phyloP scores from a whole-genome alignment of 2,113 vertebrate species.

The Lynx canadensis region DNA sequence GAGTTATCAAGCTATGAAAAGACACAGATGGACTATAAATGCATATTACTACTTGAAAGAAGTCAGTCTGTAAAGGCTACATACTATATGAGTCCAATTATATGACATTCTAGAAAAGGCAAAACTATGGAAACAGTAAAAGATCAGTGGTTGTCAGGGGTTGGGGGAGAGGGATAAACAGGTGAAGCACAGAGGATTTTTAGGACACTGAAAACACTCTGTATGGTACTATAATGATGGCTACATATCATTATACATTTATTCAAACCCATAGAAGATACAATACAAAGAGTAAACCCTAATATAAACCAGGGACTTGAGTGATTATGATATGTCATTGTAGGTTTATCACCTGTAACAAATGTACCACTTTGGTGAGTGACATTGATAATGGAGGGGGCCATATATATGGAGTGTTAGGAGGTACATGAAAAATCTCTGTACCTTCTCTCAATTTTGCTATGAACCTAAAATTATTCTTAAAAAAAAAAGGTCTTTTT shows the following conservation, averaged over 20 bases:
- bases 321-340: neutral
- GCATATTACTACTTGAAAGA: neutral
- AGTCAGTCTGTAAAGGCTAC: neutral
- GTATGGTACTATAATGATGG: neutral
- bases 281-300: neutral
- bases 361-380: neutral
- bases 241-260: neutral
- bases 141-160: neutral
- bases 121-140: neutral
- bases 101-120: neutral
- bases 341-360: neutral
- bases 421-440: neutral
- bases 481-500: neutral
- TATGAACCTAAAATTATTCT: neutral
- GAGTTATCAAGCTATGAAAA: neutral
- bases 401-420: neutral
- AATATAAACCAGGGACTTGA: neutral
- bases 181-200: neutral
- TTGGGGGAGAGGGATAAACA: neutral
- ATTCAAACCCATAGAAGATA: neutral
- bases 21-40: neutral
- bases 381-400: neutral
- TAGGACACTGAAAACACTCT: neutral
- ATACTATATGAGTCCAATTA: neutral
- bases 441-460: neutral